These are phyloP conservation scores for Glomeris marginata DNA, from an alignment of 2,888 invertebrate species.

Conservation along the genomic window DNA sequence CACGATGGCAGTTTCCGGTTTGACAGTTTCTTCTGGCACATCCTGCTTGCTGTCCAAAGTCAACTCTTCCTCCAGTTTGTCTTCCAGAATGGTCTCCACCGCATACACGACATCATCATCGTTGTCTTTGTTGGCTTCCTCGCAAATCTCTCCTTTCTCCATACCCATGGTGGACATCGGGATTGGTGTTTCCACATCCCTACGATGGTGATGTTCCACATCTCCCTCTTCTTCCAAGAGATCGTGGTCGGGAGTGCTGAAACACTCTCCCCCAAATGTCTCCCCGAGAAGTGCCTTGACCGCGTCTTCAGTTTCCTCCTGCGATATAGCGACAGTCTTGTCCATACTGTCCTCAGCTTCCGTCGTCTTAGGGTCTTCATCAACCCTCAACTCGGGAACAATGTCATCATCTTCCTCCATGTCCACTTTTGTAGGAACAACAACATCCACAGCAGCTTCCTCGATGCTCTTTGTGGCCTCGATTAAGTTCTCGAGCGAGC, in stretches of 20 bases:
- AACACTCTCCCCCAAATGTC: constrained; percentile 41
- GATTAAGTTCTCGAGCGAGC: too few relatives aligned
- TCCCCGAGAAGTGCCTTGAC: constrained; percentile 75
- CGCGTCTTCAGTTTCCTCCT: constrained; percentile 84
- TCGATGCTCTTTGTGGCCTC: neutral
- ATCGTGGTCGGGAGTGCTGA: neutral
- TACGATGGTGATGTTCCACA: neutral
- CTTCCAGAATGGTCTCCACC: constrained; percentile 19
- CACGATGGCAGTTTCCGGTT: neutral
- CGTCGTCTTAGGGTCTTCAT: constrained; percentile 16
- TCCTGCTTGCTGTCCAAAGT: neutral
- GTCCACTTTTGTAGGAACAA: too few relatives aligned
- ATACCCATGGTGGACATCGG: neutral
- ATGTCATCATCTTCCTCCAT: neutral
- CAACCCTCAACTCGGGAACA: constrained; percentile 1
- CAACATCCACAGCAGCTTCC: neutral
- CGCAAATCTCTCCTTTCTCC: neutral
- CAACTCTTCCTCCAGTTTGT: constrained; percentile 10
- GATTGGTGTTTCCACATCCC: neutral
- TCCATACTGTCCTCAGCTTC: constrained; percentile 35
- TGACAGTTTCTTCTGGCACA: neutral
- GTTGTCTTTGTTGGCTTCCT: neutral
- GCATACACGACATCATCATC: constrained; percentile 16
- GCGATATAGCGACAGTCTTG: constrained; percentile 53
- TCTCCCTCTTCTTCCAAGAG: constrained; percentile 1